Evolutionary conservation across 2,797 vertebrate species (phyloP).

Genomic region (Eulemur mongoz): DNA sequence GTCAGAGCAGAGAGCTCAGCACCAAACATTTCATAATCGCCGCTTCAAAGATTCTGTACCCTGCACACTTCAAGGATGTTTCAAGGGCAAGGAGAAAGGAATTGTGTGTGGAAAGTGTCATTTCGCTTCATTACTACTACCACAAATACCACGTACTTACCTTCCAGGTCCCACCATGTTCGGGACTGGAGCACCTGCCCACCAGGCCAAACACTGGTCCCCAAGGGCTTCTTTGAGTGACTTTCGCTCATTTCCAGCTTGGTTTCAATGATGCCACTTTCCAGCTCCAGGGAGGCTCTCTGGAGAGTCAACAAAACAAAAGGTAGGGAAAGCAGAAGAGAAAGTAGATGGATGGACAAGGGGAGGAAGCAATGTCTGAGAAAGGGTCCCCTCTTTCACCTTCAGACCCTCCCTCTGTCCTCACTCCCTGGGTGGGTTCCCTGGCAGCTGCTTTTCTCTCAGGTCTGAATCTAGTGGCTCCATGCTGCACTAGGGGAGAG

Average conservation of each 20-base stretch:
- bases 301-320: neutral
- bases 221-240: neutral
- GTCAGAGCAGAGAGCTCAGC: neutral
- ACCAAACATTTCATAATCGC: neutral
- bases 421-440: neutral
- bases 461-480: neutral
- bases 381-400: neutral
- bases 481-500: neutral
- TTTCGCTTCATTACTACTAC: neutral
- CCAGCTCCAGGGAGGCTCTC: neutral
- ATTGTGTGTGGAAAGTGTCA: accelerated
- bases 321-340: neutral
- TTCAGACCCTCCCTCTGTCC: neutral
- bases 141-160: neutral
- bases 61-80: neutral
- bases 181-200: accelerated
- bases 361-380: neutral
- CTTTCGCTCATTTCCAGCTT: neutral
- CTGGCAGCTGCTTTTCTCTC: neutral
- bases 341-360: too few species aligned
- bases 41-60: neutral
- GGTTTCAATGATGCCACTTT: neutral
- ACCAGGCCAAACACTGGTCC: neutral
- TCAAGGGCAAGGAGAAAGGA: neutral
- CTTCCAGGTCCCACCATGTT: neutral